Percentiles rank a stretch among this genome's conserved stretches.
Evolutionary conservation across 2,113 vertebrate species (phyloP).

Genomic region (Butastur rufipennis): DNA sequence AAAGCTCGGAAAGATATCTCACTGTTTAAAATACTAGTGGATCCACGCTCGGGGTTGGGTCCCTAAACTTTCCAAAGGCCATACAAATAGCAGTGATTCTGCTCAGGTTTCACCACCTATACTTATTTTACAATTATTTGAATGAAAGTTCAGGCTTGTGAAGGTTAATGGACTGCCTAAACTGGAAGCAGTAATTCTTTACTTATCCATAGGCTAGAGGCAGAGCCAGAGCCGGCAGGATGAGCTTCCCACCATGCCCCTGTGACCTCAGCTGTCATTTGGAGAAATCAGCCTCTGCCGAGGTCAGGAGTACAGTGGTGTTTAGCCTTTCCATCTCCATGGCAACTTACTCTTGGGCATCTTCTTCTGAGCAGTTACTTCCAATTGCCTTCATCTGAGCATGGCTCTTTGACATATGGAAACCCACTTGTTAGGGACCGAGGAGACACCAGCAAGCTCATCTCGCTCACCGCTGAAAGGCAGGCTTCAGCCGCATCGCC

Average conservation of each 20-base stretch:
- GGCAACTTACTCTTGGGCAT: constrained; percentile 65
- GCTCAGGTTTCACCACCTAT: constrained; percentile 42
- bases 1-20: neutral
- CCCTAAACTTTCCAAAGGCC: constrained; percentile 49
- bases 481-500: neutral
- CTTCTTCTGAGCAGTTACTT: constrained; percentile 59
- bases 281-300: constrained; percentile 48
- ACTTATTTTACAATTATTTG: constrained; percentile 64
- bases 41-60: neutral
- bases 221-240: neutral
- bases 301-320: constrained; percentile 43
- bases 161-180: constrained; percentile 74
- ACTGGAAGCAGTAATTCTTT: constrained; percentile 58
- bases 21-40: neutral
- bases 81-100: constrained; percentile 38
- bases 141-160: constrained; percentile 61
- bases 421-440: neutral
- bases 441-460: neutral
- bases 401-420: constrained; percentile 59
- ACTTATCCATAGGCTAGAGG: constrained; percentile 35
- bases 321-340: constrained; percentile 70
- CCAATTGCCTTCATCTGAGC: constrained; percentile 45
- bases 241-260: constrained; percentile 34
- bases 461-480: neutral
- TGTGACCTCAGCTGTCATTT: constrained; percentile 24